Evolutionary conservation across 2,797 vertebrate species (phyloP), one percentile per base, ranked within the genome.

Genomic region (Tragelaphus eurycerus): DNA sequence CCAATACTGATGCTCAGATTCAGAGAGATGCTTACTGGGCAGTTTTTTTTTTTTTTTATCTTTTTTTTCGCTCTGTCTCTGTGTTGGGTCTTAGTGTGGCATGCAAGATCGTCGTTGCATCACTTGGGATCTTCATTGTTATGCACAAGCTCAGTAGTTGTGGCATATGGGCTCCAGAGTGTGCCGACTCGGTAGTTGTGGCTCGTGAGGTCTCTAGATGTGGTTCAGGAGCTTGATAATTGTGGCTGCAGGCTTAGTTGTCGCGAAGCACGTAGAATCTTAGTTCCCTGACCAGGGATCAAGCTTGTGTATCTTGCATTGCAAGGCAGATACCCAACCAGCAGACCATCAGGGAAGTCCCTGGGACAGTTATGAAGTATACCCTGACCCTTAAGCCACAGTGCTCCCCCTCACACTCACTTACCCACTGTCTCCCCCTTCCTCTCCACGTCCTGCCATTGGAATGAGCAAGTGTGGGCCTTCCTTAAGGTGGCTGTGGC

Each of bases 381-480:
- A 0, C 38, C 14, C n/a, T 2, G 2, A 25, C 12, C 4, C 9
- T 86, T 85, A 79, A 79, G 46, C 16, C 46, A 6, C 48, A 19
- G 29, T 50, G 76, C 76, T 29, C 5, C n/a, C 6, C 9, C 8
- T 3, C 27, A 27, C 15, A 9, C 23, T 9, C 14, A 0, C 9
- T 43, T 4, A 31, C 29, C 67, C 21, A 34, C 17, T 4, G 15
- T 34, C 14, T 43, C 14, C 8, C 29, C 23, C 15, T 48, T 34
- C 14, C 74, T 67, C 23, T 19, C 43, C 8, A 11, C 0, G 1
- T 34, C 8, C 13, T 54, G 48, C 48, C 7, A 0, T 34, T n/a
- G 54, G 6, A 60, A 27, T 52, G 83, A 59, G 7, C n/a, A 67
- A 59, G 14, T 25, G 0, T 50, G 46, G 14, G 19, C 43, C 38